phyloP scores from a whole-genome alignment of 2,113 vertebrate species.

The Oncorhynchus masou region DNA sequence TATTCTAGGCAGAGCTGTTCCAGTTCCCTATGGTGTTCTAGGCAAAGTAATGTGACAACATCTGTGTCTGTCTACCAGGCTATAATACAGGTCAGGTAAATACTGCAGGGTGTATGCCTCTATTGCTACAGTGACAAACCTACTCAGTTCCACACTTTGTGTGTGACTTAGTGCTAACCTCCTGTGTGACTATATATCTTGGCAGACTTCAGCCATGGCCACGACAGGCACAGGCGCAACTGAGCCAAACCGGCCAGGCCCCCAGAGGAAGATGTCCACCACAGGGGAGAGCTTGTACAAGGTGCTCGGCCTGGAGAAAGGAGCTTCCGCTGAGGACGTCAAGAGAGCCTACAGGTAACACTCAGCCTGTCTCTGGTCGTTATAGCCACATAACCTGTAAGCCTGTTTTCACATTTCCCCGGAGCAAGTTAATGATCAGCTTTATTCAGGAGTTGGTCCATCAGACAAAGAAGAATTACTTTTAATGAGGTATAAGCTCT shows the following conservation, averaged over 20 bases:
- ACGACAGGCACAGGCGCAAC: slow-evolving; percentile 24
- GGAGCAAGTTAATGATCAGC: background rate
- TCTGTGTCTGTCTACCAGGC: background rate
- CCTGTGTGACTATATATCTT: background rate
- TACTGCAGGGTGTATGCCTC: background rate
- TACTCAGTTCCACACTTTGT: background rate
- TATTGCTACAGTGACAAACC: background rate
- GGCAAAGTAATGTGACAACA: no score
- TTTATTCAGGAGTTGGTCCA: background rate
- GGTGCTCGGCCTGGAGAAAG: slow-evolving; percentile 85
- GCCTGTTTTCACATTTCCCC: background rate
- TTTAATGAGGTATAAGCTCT: no score
- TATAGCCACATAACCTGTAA: background rate
- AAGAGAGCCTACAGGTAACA: slow-evolving; percentile 88
- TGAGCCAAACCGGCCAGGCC: slow-evolving; percentile 68
- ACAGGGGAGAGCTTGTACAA: slow-evolving; percentile 83
- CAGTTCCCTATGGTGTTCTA: no score
- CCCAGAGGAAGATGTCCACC: slow-evolving; percentile 83
- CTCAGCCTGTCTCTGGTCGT: background rate
- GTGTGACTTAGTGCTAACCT: background rate
- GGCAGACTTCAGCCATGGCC: slow-evolving; percentile 76
- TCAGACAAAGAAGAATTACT: background rate
- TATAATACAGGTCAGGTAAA: background rate
- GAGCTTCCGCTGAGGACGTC: slow-evolving; percentile 84
- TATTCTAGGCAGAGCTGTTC: no score